Conservation (phyloP, 2,888 invertebrate genomes). For the Macroteleia sp. region DNA sequence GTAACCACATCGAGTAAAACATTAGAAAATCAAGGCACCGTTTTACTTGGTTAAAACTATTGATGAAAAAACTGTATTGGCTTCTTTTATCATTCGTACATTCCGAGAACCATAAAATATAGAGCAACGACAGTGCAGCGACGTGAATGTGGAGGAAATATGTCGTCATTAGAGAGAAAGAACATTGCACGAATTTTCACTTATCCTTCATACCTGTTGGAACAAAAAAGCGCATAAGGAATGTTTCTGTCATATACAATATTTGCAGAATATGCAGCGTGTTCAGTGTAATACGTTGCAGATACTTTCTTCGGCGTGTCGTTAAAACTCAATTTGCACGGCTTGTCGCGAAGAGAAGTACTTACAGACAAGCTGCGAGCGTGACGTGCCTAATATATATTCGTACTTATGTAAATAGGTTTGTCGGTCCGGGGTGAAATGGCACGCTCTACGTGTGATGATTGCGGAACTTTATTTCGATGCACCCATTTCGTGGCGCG, state of each 20-base stretch:
- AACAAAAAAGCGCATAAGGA: constrained; percentile 27
- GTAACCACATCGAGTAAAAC: too few relatives aligned
- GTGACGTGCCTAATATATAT: constrained; percentile 60
- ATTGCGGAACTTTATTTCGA: constrained; percentile 36
- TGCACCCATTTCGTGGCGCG: constrained; percentile 42
- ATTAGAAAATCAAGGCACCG: too few relatives aligned
- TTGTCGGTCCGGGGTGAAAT: constrained; percentile 38
- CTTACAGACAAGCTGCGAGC: constrained; percentile 61
- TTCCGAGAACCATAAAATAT: too few relatives aligned
- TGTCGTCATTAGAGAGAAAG: constrained; percentile 11
- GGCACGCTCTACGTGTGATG: constrained; percentile 35
- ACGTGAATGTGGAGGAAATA: too few relatives aligned
- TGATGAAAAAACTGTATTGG: too few relatives aligned
- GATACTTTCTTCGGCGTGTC: constrained; percentile 63
- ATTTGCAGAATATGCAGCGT: constrained; percentile 48
- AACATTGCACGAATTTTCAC: constrained; percentile 39
- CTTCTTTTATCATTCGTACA: too few relatives aligned
- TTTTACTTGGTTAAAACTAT: too few relatives aligned
- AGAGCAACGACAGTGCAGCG: too few relatives aligned
- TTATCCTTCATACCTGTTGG: constrained; percentile 2
- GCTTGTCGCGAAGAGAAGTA: constrained; percentile 61
- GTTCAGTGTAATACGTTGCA: constrained; percentile 41
- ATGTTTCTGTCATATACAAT: too few relatives aligned
- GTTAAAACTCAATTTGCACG: constrained; percentile 70
- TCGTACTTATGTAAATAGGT: constrained; percentile 64